Percentiles rank a stretch among this genome's conserved stretches.
Evolutionary conservation across 2,113 vertebrate species (phyloP).

Genomic region (Stomatorhinus ivindoensis): DNA sequence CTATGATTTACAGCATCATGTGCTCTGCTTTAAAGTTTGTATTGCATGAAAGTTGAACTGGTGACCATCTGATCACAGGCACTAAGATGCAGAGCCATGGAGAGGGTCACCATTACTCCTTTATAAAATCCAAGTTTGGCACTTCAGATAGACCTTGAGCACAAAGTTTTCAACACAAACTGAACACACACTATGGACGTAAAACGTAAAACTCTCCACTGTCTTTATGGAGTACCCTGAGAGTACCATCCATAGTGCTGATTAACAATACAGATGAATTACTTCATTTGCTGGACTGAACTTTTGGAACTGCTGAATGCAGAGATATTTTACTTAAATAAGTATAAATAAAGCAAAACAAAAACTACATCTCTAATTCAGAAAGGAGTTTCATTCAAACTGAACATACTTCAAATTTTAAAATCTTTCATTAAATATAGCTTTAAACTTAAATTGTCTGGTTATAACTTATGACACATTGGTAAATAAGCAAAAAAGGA

Average conservation of each 20-base stretch:
- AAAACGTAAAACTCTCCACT: neutral
- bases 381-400: neutral
- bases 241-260: neutral
- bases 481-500: neutral
- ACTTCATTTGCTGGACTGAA: neutral
- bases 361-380: neutral
- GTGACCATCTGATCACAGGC: neutral
- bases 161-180: neutral
- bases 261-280: neutral
- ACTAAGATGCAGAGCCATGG: neutral
- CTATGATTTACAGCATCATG: neutral
- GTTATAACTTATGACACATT: neutral
- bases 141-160: neutral
- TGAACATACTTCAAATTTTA: neutral
- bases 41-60: neutral
- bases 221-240: neutral
- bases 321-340: neutral
- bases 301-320: neutral
- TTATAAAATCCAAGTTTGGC: neutral
- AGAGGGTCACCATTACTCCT: neutral
- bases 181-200: neutral
- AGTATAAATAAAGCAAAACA: neutral
- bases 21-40: neutral
- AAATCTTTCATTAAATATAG: neutral
- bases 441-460: neutral